These are phyloP conservation scores for Listronotus bonariensis DNA, from an alignment of 1,140 invertebrate genomes.

Conservation along the genomic window DNA sequence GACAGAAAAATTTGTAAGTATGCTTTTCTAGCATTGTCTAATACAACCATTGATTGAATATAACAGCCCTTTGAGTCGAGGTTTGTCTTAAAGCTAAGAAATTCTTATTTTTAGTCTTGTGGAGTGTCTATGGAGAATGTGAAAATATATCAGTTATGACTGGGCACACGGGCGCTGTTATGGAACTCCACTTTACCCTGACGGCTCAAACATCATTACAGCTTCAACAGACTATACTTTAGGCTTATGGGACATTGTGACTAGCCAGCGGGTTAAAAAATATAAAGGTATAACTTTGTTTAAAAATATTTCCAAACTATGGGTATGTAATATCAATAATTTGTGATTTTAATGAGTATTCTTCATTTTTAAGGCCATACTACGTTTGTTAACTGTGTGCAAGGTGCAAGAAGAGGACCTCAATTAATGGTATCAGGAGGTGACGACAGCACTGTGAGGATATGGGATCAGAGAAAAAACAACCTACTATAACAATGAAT, in stretches of 20 bases:
- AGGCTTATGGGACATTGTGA: slow-evolving; percentile 92
- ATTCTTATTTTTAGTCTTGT: slow-evolving; percentile 72
- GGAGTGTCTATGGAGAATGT: slow-evolving; percentile 98
- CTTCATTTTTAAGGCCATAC: slow-evolving; percentile 62
- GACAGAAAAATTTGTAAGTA: slow-evolving; percentile 94
- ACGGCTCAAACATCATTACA: slow-evolving; percentile 88
- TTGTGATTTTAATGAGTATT: not conserved
- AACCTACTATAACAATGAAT: slow-evolving; percentile 78
- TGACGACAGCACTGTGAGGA: slow-evolving; percentile 91
- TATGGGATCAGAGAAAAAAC: slow-evolving; percentile 90
- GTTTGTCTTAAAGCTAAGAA: not conserved
- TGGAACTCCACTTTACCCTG: slow-evolving; percentile 96
- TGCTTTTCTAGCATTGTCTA: not conserved
- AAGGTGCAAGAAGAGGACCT: slow-evolving; percentile 82
- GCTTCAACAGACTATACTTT: slow-evolving; percentile 94
- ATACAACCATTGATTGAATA: not conserved
- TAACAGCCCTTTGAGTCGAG: not conserved
- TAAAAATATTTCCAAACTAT: not conserved
- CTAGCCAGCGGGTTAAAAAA: slow-evolving; percentile 86
- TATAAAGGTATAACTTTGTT: slow-evolving; percentile 66
- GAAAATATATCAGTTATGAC: slow-evolving; percentile 93
- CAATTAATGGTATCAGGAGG: slow-evolving; percentile 90
- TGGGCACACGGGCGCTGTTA: slow-evolving; percentile 95
- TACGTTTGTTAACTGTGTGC: slow-evolving; percentile 86
- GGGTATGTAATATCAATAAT: not conserved